Evolutionary conservation across 2,888 invertebrate species (phyloP).

Genomic region (Cynaeus angustus): DNA sequence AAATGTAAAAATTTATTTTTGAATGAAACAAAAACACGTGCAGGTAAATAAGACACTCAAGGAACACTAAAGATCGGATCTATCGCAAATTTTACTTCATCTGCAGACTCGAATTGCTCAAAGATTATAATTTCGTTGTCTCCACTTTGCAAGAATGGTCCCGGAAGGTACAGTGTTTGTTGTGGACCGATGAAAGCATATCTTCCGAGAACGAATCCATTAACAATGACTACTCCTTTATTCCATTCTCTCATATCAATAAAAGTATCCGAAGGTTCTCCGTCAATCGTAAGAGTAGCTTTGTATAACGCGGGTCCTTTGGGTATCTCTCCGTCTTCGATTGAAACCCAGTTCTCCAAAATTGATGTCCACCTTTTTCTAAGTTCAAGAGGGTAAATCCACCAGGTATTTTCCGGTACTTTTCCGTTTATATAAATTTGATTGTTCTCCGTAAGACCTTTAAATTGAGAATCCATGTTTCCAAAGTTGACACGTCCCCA

Average conservation of each 20-base stretch:
- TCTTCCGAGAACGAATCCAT: slow-evolving; percentile 89
- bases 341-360: slow-evolving; percentile 62
- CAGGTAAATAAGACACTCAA: too few species aligned
- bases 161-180: slow-evolving; percentile 88
- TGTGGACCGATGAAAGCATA: slow-evolving; percentile 88
- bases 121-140: too few species aligned
- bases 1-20: too few species aligned
- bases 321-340: slow-evolving; percentile 42
- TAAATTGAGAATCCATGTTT: slow-evolving; percentile 66
- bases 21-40: too few species aligned
- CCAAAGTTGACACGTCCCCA: too few species aligned
- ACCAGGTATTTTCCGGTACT: slow-evolving; percentile 69
- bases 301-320: slow-evolving; percentile 77
- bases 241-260: slow-evolving; percentile 87
- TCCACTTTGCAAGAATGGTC: slow-evolving; percentile 78
- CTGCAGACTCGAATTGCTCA: too few species aligned
- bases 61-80: too few species aligned
- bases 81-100: too few species aligned
- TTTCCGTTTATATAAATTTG: slow-evolving; percentile 69
- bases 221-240: slow-evolving; percentile 89
- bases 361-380: slow-evolving; percentile 67
- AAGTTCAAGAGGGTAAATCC: slow-evolving; percentile 72
- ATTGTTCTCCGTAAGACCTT: slow-evolving; percentile 68
- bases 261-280: slow-evolving; percentile 81
- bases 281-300: slow-evolving; percentile 68